phyloP scores from a whole-genome alignment of 2,113 vertebrate species.

The Alexandromys fortis region DNA sequence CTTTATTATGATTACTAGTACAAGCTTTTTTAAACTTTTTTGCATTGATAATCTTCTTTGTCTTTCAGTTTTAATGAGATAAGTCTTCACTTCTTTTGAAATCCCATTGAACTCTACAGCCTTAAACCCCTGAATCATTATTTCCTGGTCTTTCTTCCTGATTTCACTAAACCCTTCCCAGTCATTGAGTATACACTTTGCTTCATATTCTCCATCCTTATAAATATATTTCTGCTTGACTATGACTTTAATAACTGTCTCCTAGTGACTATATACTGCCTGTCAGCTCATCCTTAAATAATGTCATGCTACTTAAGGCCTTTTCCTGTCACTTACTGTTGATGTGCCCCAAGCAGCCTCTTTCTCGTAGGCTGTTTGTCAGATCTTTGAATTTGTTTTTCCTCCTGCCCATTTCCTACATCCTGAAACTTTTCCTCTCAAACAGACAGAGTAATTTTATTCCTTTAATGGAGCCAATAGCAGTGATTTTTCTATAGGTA shows the following conservation, averaged over 20 bases:
- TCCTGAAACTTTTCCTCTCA: neutral
- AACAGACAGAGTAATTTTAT: neutral
- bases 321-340: neutral
- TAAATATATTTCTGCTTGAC: neutral
- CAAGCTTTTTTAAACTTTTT: neutral
- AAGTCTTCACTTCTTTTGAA: neutral
- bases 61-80: neutral
- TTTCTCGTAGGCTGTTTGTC: neutral
- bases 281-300: too few species aligned
- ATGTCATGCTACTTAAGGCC: neutral
- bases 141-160: neutral
- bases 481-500: neutral
- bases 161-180: neutral
- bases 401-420: neutral
- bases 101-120: neutral
- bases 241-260: neutral
- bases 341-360: neutral
- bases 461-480: neutral
- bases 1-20: neutral
- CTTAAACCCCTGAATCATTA: neutral
- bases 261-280: neutral
- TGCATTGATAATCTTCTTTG: neutral
- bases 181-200: neutral
- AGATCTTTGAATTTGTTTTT: neutral
- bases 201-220: fast-evolving